phyloP scores from a whole-genome alignment of 64 coral and sea anemone species.

The Cladopsammia gracilis region DNA sequence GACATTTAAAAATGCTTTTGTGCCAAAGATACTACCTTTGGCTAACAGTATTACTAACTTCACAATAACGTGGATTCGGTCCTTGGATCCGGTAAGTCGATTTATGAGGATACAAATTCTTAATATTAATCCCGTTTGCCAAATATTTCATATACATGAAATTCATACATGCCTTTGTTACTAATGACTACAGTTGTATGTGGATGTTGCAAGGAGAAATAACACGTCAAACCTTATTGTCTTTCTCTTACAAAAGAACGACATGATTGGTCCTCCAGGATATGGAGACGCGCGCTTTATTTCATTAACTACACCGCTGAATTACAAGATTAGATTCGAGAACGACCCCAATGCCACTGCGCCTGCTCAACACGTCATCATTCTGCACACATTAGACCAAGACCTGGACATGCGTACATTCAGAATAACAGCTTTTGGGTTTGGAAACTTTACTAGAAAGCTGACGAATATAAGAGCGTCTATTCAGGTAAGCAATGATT shows the following conservation, averaged over 20 bases:
- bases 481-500: conserved; percentile 64
- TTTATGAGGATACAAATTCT: too few species aligned
- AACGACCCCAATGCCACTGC: conserved; percentile 84
- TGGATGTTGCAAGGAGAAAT: too few species aligned
- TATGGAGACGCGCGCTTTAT: conserved; percentile 88
- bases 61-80: conserved; percentile 7
- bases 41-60: not conserved
- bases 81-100: conserved; percentile 41
- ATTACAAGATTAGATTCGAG: conserved; percentile 92
- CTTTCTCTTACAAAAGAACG: conserved; percentile 55
- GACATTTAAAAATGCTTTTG: not conserved
- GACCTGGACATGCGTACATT: conserved; percentile 80
- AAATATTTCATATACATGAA: too few species aligned
- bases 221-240: not conserved
- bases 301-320: conserved; percentile 48
- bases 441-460: conserved; percentile 83
- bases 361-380: conserved; percentile 79
- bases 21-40: not conserved
- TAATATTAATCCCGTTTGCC: too few species aligned
- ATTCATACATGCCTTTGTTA: too few species aligned
- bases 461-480: conserved; percentile 48
- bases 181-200: too few species aligned
- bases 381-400: conserved; percentile 71
- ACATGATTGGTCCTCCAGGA: conserved; percentile 88
- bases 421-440: conserved; percentile 82